phyloP scores from a whole-genome alignment of 2,113 vertebrate species.

The Myotis lucifugus region DNA sequence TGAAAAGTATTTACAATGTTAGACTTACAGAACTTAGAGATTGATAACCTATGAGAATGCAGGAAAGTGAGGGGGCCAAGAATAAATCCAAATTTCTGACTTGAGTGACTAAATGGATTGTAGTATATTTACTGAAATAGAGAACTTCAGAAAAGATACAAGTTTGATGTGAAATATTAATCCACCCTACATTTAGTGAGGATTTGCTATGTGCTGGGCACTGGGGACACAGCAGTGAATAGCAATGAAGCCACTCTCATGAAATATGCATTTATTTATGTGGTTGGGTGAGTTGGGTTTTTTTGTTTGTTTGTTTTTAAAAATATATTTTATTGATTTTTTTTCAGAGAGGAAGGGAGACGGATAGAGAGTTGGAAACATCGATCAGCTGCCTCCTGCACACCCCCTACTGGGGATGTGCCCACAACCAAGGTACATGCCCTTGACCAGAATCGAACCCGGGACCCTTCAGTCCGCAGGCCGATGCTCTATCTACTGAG shows the following conservation, averaged over 20 bases:
- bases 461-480: no score
- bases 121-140: background rate
- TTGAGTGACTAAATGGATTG: background rate
- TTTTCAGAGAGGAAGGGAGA: no score
- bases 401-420: no score
- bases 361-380: no score
- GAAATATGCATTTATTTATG: background rate
- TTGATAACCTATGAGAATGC: background rate
- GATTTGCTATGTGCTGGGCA: background rate
- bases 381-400: no score
- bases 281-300: background rate
- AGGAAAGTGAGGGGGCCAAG: background rate
- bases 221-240: background rate
- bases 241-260: background rate
- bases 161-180: background rate
- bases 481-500: no score
- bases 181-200: background rate
- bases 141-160: background rate
- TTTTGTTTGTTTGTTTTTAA: no score
- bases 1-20: background rate
- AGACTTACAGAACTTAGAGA: background rate
- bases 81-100: background rate
- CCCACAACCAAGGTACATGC: no score
- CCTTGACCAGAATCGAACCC: no score
- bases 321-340: no score